Percentiles rank a stretch among this genome's conserved stretches.
These are phyloP conservation scores for Salvelinus sp. DNA, from an alignment of 2,113 vertebrate genomes.

Conservation along the genomic window DNA sequence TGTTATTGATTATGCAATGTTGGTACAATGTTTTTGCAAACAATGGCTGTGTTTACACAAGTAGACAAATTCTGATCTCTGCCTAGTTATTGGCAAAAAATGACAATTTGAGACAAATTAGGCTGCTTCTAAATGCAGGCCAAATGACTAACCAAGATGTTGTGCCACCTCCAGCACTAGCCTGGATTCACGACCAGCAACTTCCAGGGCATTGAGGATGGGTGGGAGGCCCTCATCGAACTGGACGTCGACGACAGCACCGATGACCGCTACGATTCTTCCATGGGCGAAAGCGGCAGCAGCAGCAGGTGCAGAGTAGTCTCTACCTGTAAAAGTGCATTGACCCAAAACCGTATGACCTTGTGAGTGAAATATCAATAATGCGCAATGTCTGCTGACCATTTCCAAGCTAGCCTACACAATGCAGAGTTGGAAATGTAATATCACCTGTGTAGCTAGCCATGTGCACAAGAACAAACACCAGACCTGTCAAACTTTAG, in stretches of 20 bases:
- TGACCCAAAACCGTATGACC: neutral
- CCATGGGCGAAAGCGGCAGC: constrained; percentile 77
- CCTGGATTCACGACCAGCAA: constrained; percentile 84
- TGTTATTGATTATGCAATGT: neutral
- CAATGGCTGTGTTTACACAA: no score
- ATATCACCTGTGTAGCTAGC: no score
- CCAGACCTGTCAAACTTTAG: no score
- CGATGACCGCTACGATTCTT: constrained; percentile 94
- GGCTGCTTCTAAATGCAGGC: neutral
- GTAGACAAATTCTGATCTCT: no score
- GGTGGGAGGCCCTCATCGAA: constrained; percentile 94
- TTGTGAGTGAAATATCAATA: neutral
- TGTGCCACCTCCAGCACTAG: constrained; percentile 97
- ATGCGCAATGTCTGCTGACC: neutral
- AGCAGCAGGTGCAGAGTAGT: constrained; percentile 84
- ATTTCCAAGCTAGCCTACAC: neutral
- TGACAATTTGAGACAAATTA: no score
- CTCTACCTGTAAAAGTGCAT: constrained; percentile 74
- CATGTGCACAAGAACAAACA: no score
- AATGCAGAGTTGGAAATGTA: neutral
- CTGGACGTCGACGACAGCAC: constrained; percentile 96
- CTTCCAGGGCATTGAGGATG: constrained; percentile 94
- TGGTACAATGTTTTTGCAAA: neutral
- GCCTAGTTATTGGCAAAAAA: no score
- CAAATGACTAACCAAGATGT: constrained; percentile 84